These are phyloP conservation scores for Psophia crepitans DNA, from an alignment of 2,113 vertebrate genomes.

Conservation along the genomic window DNA sequence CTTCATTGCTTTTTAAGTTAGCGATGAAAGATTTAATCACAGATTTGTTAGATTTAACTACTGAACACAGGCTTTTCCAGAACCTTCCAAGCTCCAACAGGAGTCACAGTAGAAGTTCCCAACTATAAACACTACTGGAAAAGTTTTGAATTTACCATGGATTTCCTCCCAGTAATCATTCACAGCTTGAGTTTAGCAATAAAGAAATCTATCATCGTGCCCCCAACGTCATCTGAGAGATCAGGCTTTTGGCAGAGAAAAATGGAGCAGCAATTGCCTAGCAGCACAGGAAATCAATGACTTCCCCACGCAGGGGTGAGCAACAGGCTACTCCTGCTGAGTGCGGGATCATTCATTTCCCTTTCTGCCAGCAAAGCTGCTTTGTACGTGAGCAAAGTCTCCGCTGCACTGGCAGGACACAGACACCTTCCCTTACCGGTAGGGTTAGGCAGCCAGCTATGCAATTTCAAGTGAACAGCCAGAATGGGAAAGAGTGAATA, in stretches of 20 bases:
- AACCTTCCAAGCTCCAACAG: not conserved
- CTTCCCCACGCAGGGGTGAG: not conserved
- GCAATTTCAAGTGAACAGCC: not conserved
- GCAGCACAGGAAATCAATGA: conserved; percentile 21
- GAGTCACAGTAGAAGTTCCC: not conserved
- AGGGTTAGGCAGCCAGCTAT: not conserved
- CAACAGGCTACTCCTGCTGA: conserved; percentile 36
- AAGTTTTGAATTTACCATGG: conserved; percentile 15
- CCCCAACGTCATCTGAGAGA: not conserved
- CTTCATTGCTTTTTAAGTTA: conserved; percentile 39
- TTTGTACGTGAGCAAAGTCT: not conserved
- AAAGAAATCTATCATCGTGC: not conserved
- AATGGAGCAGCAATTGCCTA: conserved; percentile 18
- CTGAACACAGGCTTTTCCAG: not conserved
- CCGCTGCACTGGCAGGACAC: not conserved
- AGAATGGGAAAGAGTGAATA: not conserved
- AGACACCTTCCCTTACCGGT: not conserved
- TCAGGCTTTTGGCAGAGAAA: conserved; percentile 32
- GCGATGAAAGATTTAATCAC: not conserved
- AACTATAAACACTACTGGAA: not conserved
- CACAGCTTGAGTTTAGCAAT: conserved; percentile 43
- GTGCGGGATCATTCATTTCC: not conserved
- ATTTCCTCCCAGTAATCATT: conserved; percentile 48
- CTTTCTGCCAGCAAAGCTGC: conserved; percentile 4
- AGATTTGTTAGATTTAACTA: conserved; percentile 43